phyloP scores from a whole-genome alignment of 2,888 invertebrate genomes.

The Serripes groenlandicus region DNA sequence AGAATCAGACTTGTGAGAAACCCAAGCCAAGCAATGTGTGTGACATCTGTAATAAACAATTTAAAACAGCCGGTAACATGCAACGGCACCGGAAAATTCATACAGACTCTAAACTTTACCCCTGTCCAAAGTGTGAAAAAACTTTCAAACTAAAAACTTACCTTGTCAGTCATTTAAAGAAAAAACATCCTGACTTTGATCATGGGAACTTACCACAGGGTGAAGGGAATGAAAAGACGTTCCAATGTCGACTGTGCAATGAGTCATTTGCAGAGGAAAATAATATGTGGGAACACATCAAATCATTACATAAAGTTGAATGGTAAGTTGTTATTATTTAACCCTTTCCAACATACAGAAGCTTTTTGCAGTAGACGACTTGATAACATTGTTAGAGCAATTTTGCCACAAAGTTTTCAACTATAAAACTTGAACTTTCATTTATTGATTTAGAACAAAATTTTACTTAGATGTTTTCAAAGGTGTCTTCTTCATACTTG shows the following conservation, averaged over 20 bases:
- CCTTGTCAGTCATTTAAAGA: conserved; percentile 46
- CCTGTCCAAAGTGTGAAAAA: conserved; percentile 57
- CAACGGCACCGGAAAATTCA: conserved; percentile 51
- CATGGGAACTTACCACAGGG: background rate
- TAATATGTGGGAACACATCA: background rate
- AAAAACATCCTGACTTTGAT: conserved; percentile 44
- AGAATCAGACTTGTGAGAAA: background rate
- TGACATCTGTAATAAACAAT: conserved; percentile 59
- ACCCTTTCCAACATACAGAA: background rate
- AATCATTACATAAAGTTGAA: background rate
- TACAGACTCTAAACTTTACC: background rate
- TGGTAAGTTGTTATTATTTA: background rate
- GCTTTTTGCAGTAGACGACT: background rate
- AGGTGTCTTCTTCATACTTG: too few species aligned
- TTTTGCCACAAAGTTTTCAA: too few species aligned
- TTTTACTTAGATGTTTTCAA: too few species aligned
- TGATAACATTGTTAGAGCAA: too few species aligned
- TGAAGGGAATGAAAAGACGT: background rate
- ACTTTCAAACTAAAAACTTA: conserved; percentile 32
- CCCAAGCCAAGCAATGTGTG: conserved; percentile 27
- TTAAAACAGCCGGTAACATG: conserved; percentile 38
- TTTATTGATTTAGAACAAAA: too few species aligned
- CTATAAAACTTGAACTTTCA: too few species aligned
- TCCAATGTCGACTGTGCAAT: background rate
- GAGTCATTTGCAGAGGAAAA: background rate